Conservation (phyloP, 2,888 invertebrate genomes). For the Cremastobaeus sp. region DNA sequence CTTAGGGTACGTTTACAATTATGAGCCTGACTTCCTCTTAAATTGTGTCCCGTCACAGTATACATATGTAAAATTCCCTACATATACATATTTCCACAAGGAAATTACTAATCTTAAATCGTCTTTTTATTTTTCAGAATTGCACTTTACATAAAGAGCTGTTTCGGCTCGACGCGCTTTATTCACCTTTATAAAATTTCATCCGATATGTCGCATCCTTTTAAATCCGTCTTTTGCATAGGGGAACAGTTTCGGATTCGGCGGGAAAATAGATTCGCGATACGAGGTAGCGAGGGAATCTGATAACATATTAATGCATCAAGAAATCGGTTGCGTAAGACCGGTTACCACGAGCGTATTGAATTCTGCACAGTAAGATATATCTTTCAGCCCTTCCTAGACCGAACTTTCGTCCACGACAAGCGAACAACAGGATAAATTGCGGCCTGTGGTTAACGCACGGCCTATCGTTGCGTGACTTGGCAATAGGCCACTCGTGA, state of each 20-base stretch:
- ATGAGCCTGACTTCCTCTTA: too few species aligned
- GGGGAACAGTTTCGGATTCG: too few species aligned
- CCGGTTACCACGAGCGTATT: constrained; percentile 27
- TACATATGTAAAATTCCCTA: too few species aligned
- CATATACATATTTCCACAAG: too few species aligned
- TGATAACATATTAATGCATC: constrained; percentile 66
- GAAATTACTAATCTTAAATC: too few species aligned
- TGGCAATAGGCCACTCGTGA: constrained; percentile 58
- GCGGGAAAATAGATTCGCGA: constrained; percentile 24
- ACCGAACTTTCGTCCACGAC: constrained; percentile 34
- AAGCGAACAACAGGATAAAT: constrained; percentile 48
- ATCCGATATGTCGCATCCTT: too few species aligned
- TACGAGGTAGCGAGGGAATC: constrained; percentile 17
- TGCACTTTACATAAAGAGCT: too few species aligned
- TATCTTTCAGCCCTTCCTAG: constrained; percentile 37
- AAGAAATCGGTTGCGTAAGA: constrained; percentile 67
- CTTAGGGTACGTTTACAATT: too few species aligned
- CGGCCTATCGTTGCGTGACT: constrained; percentile 63
- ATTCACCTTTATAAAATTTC: constrained; percentile 10
- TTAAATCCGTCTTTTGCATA: too few species aligned
- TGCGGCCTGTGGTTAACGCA: constrained; percentile 53
- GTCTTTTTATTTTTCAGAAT: too few species aligned
- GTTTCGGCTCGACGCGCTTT: too few species aligned
- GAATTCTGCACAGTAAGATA: constrained; percentile 35
- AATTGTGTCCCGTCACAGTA: too few species aligned